phyloP scores from a whole-genome alignment of 2,797 vertebrate genomes.

The Propithecus perrieri region DNA sequence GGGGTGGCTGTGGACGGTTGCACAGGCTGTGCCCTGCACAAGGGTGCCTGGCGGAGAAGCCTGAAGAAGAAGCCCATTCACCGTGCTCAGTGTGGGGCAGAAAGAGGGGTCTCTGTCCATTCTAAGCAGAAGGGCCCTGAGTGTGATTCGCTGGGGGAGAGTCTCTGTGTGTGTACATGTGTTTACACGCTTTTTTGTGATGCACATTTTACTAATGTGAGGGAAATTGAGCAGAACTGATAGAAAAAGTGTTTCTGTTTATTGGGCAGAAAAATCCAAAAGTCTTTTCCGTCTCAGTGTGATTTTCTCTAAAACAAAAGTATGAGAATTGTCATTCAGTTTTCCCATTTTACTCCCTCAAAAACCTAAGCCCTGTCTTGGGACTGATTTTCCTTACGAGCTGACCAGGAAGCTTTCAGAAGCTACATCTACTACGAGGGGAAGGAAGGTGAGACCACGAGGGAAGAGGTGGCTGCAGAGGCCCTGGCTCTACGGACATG shows the following conservation, averaged over 20 bases:
- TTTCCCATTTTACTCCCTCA: neutral
- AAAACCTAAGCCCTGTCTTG: neutral
- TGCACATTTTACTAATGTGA: neutral
- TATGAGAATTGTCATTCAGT: neutral
- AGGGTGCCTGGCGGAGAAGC: fast-evolving
- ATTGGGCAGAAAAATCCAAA: neutral
- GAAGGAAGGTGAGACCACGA: neutral
- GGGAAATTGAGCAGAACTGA: neutral
- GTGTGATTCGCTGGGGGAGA: neutral
- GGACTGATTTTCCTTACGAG: neutral
- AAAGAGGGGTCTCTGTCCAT: neutral
- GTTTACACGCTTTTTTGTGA: neutral
- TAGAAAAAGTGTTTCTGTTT: neutral
- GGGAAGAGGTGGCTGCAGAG: neutral
- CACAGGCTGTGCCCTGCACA: neutral
- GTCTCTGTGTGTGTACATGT: neutral
- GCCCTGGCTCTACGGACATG: neutral
- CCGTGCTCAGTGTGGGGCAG: neutral
- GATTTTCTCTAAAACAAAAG: slow-evolving; percentile 25
- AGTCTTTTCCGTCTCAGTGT: neutral
- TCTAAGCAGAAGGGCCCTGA: neutral
- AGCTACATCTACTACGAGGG: neutral
- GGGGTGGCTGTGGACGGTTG: neutral
- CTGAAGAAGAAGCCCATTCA: neutral
- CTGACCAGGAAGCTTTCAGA: neutral